phyloP scores from a whole-genome alignment of 2,888 invertebrate species.

The Chrysina gloriosa region DNA sequence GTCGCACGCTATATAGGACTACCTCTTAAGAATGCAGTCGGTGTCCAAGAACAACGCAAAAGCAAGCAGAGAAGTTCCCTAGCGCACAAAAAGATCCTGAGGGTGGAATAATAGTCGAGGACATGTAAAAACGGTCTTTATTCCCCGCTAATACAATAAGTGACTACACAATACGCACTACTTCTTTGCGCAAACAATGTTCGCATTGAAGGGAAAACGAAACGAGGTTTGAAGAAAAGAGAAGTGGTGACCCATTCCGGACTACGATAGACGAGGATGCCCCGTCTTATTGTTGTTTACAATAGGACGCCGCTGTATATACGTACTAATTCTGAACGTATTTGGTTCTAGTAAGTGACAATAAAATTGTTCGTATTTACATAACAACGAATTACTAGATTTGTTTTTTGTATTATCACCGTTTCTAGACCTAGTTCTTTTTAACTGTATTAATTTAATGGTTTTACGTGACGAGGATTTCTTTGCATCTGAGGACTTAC shows the following conservation, averaged over 20 bases:
- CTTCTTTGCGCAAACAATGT: conserved; percentile 57
- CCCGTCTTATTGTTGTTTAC: conserved; percentile 25
- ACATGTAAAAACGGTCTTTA: conserved; percentile 61
- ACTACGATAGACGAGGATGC: conserved; percentile 10
- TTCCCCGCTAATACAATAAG: conserved; percentile 61
- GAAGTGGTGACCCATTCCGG: background rate
- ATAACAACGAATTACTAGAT: conserved; percentile 21
- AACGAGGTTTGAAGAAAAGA: conserved; percentile 26
- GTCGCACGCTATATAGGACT: conserved; percentile 36
- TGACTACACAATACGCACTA: conserved; percentile 56
- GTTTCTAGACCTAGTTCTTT: background rate
- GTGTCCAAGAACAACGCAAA: conserved; percentile 41
- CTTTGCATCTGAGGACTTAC: too few relatives aligned
- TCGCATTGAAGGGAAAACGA: conserved; percentile 47
- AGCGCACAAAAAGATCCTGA: conserved; percentile 40
- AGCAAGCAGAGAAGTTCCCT: conserved; percentile 39
- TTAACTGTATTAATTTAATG: too few relatives aligned
- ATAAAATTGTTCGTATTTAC: conserved; percentile 47
- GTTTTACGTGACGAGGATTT: too few relatives aligned
- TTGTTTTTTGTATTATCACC: background rate
- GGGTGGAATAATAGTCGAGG: conserved; percentile 51
- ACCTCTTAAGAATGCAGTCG: conserved; percentile 52
- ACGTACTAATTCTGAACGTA: conserved; percentile 53
- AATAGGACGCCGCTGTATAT: conserved; percentile 43
- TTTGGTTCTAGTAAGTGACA: conserved; percentile 52